phyloP scores from a whole-genome alignment of 23 tunicate species.

The Diplosoma virens region DNA sequence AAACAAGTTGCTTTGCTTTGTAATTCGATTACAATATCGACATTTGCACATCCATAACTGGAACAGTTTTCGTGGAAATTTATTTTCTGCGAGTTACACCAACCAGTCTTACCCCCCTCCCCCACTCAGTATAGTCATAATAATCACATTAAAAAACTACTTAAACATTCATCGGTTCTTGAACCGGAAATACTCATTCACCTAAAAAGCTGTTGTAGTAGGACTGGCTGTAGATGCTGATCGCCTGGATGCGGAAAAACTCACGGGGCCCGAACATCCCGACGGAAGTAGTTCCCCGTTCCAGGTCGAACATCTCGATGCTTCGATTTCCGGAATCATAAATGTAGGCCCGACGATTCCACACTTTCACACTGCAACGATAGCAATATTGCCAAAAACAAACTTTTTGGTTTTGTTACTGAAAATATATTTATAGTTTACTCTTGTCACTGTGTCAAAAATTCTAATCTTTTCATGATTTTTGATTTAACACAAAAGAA shows the following conservation, averaged over 20 bases:
- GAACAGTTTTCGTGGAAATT: no score
- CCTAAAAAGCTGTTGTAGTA: conserved; percentile 35
- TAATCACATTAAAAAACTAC: no score
- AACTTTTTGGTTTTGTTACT: not conserved
- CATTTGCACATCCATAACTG: no score
- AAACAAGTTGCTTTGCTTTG: no score
- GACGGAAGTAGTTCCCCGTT: conserved; percentile 36
- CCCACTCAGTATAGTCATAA: no score
- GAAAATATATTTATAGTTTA: not conserved
- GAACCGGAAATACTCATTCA: no score
- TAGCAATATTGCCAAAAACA: no score
- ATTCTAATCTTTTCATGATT: not conserved
- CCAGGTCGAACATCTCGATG: conserved; percentile 42
- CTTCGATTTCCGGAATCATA: conserved; percentile 41
- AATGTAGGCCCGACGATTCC: conserved; percentile 17
- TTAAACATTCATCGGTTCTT: no score
- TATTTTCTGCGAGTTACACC: no score
- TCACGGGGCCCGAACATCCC: conserved; percentile 56
- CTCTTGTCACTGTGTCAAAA: not conserved
- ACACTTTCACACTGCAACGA: conserved; percentile 30
- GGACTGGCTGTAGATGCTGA: conserved; percentile 28
- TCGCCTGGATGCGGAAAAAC: conserved; percentile 40
- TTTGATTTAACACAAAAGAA: no score
- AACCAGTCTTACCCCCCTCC: no score
- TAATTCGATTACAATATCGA: no score